Percentiles rank a stretch among this genome's conserved stretches.
Evolutionary conservation across 2,797 vertebrate species (phyloP).

Genomic region (Poecilia velifera): DNA sequence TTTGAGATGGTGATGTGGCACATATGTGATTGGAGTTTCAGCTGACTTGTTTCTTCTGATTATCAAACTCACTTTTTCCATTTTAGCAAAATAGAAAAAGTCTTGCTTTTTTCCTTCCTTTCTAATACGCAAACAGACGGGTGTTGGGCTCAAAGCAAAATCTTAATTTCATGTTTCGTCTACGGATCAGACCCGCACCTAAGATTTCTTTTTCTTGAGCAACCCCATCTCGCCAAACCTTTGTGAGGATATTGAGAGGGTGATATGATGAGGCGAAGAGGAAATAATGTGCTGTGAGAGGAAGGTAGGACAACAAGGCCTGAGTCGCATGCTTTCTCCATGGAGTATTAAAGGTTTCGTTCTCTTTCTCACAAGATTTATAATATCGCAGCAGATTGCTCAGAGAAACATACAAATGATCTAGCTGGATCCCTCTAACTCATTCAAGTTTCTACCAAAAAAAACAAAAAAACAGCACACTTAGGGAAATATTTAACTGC

Average conservation of each 20-base stretch:
- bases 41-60: not conserved
- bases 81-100: too few relatives aligned
- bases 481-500: not conserved
- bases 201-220: not conserved
- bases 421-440: not conserved
- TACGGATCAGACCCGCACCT: not conserved
- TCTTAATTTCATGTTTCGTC: not conserved
- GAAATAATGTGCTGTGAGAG: not conserved
- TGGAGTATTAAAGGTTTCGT: conserved; percentile 24
- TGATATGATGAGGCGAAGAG: not conserved
- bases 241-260: not conserved
- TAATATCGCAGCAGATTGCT: conserved; percentile 6
- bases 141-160: not conserved
- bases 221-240: not conserved
- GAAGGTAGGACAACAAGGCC: conserved; percentile 3
- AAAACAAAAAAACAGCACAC: not conserved
- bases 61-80: not conserved
- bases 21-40: conserved; percentile 26
- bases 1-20: conserved; percentile 13
- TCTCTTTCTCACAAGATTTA: conserved; percentile 39
- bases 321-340: conserved; percentile 32
- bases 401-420: conserved; percentile 19
- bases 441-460: not conserved
- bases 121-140: not conserved
- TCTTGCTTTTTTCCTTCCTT: too few relatives aligned